Evolutionary conservation across 2,113 vertebrate species (phyloP), one percentile per base, ranked within the genome.

Genomic region (Laticauda laticaudata): DNA sequence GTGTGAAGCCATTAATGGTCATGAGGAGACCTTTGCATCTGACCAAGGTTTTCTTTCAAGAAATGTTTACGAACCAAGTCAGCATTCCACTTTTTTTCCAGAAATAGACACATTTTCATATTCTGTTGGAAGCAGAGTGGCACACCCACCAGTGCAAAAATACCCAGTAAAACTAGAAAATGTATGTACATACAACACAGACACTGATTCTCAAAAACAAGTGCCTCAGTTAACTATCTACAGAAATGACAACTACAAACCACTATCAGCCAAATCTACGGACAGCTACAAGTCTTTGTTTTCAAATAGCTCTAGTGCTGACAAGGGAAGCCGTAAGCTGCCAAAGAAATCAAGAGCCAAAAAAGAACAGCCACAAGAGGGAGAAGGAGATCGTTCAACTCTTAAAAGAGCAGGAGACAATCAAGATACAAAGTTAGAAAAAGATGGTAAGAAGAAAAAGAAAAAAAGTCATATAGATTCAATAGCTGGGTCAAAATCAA

Each of bases 241-340:
- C 39, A 95, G 91, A 87, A 90, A 93, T 34, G 93, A 95, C 87
- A 94, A 91, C 56, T 96, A 92, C 34, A 95, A 95, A 61, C 97
- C 96, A 0, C 95, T 57, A 10, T 95, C 95, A 55, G 91, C 95
- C 54, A 97, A 98, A 51, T 96, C 97, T 10, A 96, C 89, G 92
- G 90, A 95, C 4, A 61, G 81, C 86, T 86, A 53, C 39, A 86
- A 85, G 21, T 45, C 29, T 39, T 15, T 91, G 10, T 94, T 95
- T 92, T 97, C 96, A 21, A 97, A 94, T 26, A 96, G 90, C 45
- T 93, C 96, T 43, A 90, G 39, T 92, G 94, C 91, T 88, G 96
- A 88, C 34, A 93, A 92, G 34, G 96, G 94, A 92, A 97, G 96
- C 91, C 97, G 93, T 85, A 95, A 92, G 39, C 93, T 81, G 11